Percentiles rank a stretch among this genome's conserved stretches.
phyloP scores from a whole-genome alignment of 2,888 invertebrate species.

The Enchytraeus crypticus region DNA sequence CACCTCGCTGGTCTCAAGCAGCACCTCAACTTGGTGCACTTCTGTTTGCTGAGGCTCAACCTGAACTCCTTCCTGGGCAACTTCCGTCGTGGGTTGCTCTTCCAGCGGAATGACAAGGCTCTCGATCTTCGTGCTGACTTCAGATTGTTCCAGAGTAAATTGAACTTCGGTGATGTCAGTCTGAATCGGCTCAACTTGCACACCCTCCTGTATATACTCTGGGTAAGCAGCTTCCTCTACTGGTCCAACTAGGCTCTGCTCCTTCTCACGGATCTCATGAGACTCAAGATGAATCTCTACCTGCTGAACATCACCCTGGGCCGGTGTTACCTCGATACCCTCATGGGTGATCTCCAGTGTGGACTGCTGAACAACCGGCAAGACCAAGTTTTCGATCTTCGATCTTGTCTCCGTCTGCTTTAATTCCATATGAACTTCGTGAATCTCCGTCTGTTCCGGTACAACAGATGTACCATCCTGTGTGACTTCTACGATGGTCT shows the following conservation, averaged over 20 bases:
- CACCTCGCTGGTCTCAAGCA: not conserved
- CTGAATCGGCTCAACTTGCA: not conserved
- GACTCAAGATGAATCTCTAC: not conserved
- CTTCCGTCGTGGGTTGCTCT: not conserved
- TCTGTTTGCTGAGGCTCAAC: not conserved
- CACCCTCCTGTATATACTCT: not conserved
- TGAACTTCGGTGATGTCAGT: not conserved
- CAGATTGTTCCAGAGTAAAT: not conserved
- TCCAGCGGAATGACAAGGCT: not conserved
- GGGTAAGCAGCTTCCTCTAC: constrained; percentile 1
- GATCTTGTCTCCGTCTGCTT: too few species aligned
- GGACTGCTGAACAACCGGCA: not conserved
- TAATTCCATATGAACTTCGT: too few species aligned
- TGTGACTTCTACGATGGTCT: not conserved
- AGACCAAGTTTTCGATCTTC: not conserved
- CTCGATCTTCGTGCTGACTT: not conserved
- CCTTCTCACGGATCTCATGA: not conserved
- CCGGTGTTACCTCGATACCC: not conserved
- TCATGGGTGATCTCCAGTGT: not conserved
- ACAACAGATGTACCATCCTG: not conserved
- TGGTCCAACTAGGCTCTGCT: not conserved
- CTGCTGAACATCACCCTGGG: not conserved
- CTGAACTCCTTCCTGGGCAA: not conserved
- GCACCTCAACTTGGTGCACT: not conserved
- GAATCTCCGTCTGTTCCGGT: not conserved